A percentile compares a stretch with the other conserved stretches of the same genome.
Evolutionary conservation across 2,113 vertebrate genomes (phyloP).

Genomic region (Campylorhamphus procurvoides): DNA sequence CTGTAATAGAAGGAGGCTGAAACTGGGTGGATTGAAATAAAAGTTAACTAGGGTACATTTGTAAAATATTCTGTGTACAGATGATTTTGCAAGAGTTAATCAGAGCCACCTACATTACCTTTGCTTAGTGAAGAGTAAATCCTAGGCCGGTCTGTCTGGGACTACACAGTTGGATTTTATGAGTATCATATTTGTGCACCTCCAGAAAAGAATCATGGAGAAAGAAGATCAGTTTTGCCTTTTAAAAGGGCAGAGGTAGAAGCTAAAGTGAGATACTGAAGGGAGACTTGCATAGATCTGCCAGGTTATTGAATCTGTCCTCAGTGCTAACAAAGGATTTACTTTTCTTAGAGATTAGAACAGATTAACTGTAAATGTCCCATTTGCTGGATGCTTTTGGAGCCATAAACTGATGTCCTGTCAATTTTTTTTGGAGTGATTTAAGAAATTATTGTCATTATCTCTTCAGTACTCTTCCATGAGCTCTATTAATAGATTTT

Average conservation of each 20-base stretch:
- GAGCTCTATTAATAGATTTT: background rate
- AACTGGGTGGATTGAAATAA: background rate
- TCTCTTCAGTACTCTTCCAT: background rate
- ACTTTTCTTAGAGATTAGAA: background rate
- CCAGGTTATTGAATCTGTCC: background rate
- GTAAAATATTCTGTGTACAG: background rate
- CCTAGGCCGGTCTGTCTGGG: background rate
- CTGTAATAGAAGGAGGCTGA: background rate
- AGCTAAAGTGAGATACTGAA: background rate
- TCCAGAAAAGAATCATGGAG: background rate
- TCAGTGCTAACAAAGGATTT: background rate
- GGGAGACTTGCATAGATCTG: background rate
- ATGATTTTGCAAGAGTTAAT: background rate
- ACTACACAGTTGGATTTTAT: background rate
- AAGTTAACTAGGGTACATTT: background rate
- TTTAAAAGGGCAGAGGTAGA: background rate
- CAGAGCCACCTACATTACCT: background rate
- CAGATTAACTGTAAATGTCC: background rate
- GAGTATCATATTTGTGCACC: background rate
- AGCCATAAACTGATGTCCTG: background rate
- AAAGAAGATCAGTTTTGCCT: background rate
- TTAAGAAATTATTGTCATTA: conserved; percentile 7
- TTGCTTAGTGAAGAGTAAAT: background rate
- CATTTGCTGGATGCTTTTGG: background rate
- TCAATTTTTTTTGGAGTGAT: background rate